phyloP scores from a whole-genome alignment of 2,113 vertebrate species.

The Tretioscincus oriximinensis region DNA sequence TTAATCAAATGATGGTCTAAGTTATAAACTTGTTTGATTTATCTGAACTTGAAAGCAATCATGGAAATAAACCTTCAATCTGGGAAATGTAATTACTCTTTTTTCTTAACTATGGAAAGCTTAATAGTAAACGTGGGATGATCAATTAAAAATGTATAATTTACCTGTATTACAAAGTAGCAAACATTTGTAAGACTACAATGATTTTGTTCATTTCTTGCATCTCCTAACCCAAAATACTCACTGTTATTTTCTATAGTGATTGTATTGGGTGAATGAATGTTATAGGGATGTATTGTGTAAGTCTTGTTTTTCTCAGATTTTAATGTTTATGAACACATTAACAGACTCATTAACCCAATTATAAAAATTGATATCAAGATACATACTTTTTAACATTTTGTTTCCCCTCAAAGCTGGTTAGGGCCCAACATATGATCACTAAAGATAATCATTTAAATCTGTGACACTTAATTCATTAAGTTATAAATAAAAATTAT shows the following conservation, averaged over 20 bases:
- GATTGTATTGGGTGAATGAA: too few relatives aligned
- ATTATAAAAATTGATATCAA: background rate
- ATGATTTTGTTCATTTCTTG: background rate
- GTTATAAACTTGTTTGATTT: background rate
- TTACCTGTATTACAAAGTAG: background rate
- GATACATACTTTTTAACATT: background rate
- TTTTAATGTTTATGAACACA: background rate
- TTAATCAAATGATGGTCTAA: background rate
- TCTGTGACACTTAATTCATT: background rate
- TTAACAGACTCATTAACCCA: background rate
- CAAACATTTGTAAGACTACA: background rate
- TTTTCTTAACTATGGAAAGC: background rate
- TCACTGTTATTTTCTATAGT: too few relatives aligned
- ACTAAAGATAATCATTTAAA: constrained; percentile 17
- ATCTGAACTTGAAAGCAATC: background rate
- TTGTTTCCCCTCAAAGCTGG: constrained; percentile 17
- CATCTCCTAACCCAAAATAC: background rate
- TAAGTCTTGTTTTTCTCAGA: background rate
- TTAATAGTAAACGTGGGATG: background rate
- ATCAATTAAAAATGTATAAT: background rate
- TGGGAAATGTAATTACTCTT: background rate
- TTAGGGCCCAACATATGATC: background rate
- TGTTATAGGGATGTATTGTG: background rate
- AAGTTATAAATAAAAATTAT: background rate
- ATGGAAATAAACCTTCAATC: background rate